Evolutionary conservation across 2,113 vertebrate species (phyloP).

Genomic region (Balaeniceps rex): DNA sequence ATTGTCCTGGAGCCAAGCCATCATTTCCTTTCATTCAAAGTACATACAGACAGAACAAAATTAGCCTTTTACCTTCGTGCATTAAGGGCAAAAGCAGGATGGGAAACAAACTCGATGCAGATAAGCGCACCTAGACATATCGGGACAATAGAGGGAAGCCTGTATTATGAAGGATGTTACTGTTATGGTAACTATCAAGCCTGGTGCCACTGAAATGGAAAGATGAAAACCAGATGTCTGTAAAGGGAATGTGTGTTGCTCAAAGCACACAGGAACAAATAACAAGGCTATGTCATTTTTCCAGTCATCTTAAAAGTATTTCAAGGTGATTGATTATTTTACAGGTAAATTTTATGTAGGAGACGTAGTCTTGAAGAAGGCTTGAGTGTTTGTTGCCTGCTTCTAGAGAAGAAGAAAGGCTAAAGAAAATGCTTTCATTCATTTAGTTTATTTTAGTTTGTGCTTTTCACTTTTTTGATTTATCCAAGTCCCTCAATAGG

Average conservation of each 20-base stretch:
- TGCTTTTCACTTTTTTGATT: neutral
- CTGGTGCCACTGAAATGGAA: slow-evolving; percentile 15
- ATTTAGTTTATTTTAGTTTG: neutral
- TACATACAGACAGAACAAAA: neutral
- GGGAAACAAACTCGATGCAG: neutral
- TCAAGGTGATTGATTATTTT: neutral
- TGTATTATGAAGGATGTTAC: neutral
- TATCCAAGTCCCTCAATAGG: neutral
- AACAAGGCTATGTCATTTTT: neutral
- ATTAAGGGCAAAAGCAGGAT: neutral
- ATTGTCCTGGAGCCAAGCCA: neutral
- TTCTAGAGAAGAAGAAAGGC: neutral
- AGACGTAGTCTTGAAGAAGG: neutral
- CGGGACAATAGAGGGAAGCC: slow-evolving; percentile 46
- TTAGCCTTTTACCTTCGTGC: neutral
- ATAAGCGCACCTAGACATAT: neutral
- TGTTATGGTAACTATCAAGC: slow-evolving; percentile 30
- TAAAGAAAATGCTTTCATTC: neutral
- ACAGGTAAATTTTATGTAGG: neutral
- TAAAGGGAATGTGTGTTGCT: neutral
- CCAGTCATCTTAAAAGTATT: neutral
- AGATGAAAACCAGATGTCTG: slow-evolving; percentile 48
- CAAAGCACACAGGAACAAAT: slow-evolving; percentile 26
- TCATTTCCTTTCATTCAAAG: neutral
- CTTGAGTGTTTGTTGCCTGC: neutral